These are phyloP conservation scores for Ips nitidus DNA, from an alignment of 1,140 invertebrate genomes.

Conservation along the genomic window DNA sequence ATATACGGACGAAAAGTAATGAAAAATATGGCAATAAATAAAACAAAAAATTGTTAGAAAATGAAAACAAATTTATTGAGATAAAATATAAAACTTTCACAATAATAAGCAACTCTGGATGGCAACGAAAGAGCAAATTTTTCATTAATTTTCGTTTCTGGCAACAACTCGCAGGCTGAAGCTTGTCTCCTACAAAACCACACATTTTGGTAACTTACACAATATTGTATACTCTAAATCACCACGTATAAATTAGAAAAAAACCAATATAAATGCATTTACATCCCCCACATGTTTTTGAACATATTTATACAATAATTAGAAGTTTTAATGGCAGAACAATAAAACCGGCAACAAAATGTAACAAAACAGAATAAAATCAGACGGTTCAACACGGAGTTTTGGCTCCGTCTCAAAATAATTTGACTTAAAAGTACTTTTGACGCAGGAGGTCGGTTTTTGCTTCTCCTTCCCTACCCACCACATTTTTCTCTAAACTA, in stretches of 20 bases:
- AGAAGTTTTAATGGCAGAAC: not conserved
- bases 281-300: not conserved
- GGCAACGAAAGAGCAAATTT: slow-evolving; percentile 24
- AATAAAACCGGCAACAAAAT: not conserved
- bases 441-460: not conserved
- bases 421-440: slow-evolving; percentile 15
- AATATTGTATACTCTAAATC: slow-evolving; percentile 17
- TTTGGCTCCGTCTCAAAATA: no score
- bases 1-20: slow-evolving; percentile 26
- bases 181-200: slow-evolving; percentile 27
- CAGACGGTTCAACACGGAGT: no score
- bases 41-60: slow-evolving; percentile 16
- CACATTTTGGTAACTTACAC: slow-evolving; percentile 31
- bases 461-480: not conserved
- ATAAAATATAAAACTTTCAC: slow-evolving; percentile 29
- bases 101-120: slow-evolving; percentile 27
- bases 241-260: slow-evolving; percentile 16
- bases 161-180: slow-evolving; percentile 15
- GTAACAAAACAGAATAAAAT: no score
- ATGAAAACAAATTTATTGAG: slow-evolving; percentile 23
- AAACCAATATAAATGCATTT: slow-evolving; percentile 22
- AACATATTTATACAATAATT: no score
- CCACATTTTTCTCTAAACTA: not conserved
- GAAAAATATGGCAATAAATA: slow-evolving; percentile 15
- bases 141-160: slow-evolving; percentile 29